phyloP scores from a whole-genome alignment of 2,888 invertebrate genomes.

The Ashinkailepas kermadecensis region DNA sequence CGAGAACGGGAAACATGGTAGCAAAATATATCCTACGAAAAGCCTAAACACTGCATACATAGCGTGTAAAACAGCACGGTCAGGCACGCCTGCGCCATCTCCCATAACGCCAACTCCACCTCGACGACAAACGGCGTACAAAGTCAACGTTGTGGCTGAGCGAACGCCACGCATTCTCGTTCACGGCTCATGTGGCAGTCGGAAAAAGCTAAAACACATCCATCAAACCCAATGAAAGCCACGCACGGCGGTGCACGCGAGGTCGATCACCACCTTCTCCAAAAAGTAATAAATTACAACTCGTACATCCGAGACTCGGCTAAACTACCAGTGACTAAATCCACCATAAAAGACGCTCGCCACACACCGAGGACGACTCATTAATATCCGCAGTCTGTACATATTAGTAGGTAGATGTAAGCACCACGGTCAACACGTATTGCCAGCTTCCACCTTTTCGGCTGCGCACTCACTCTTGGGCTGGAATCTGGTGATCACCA shows the following conservation, averaged over 20 bases:
- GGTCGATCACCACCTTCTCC: too few species aligned
- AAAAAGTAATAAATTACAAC: constrained; percentile 12
- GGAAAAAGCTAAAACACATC: too few species aligned
- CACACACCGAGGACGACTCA: not conserved
- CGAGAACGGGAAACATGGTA: constrained; percentile 1
- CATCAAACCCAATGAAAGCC: too few species aligned
- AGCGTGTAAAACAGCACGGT: not conserved
- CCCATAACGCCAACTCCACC: too few species aligned
- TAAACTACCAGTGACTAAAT: not conserved
- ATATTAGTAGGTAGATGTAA: constrained; percentile 18
- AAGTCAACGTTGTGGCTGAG: too few species aligned
- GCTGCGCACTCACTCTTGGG: too few species aligned
- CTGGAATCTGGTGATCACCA: too few species aligned
- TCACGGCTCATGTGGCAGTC: too few species aligned
- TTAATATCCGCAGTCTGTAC: not conserved
- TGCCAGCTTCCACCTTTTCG: not conserved
- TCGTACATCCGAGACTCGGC: not conserved
- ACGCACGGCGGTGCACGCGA: too few species aligned
- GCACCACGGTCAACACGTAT: not conserved
- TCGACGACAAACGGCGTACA: too few species aligned
- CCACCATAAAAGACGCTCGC: constrained; percentile 7
- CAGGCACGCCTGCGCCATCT: too few species aligned
- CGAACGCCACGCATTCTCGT: too few species aligned
- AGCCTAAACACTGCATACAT: not conserved
- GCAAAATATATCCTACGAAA: constrained; percentile 17